Base-by-base conservation (phyloP, 2,888 invertebrate species). In the Machimus atricapillus region DNA sequence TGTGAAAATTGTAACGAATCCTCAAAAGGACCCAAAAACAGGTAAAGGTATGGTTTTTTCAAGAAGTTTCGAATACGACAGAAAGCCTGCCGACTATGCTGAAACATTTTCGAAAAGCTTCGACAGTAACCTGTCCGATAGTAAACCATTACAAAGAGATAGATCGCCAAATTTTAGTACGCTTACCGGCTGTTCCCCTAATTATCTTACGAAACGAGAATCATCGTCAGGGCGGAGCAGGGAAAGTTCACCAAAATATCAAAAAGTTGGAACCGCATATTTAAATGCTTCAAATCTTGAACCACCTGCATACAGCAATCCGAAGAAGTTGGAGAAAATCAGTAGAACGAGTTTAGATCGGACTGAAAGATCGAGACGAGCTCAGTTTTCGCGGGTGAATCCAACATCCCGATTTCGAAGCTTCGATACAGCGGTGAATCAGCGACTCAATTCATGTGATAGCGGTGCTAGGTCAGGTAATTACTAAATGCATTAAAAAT, bases 321-420 rank as follows among this genome's bases (percentile, higher is more conserved):
- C 58, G 90, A 90, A n/a, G 90, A 91, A 78, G 88, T 89, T 23
- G 88, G 90, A 19, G 89, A 91, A 88, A 90, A 90, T 87, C 89
- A 90, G 90, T 23, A 86, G 81, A n/a, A 76, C 81, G 12, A 87
- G 85, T 6, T 91, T 91, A 43, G 92, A 92, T 88, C 91, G 92
- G 0, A 86, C 83, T 76, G 91, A 94, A 0, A 93, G 94, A 27
- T 93, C 93, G 12, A 92, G 95, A 52, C 93, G 95, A 86, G 93
- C 93, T 6, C 94, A 94, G 89, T 95, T 95, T 89, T 93, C 93
- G n/a, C 93, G 94, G 34, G 66, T 87, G 12, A 81, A 86, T 66
- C 74, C 86, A 16, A 87, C 79, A 46, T 94, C 95, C 91, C 94
- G 95, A 7, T 95, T 95, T 90, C 92, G 95, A 77, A 95, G 95